Evolutionary conservation across 2,888 invertebrate species (phyloP).

Genomic region (Phortica magna): DNA sequence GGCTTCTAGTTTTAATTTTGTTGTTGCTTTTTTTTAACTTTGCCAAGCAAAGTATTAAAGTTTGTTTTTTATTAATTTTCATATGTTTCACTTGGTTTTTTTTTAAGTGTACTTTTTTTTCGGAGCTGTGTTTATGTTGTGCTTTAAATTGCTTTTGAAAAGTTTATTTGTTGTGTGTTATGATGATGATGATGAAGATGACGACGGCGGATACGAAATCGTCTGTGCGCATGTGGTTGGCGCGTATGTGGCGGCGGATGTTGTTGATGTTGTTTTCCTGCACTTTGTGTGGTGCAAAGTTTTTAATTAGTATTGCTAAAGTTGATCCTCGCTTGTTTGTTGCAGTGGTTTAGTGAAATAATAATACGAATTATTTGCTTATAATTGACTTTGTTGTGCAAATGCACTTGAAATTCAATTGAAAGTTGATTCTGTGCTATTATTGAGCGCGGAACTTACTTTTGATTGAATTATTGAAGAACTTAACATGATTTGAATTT

Average conservation of each 20-base stretch:
- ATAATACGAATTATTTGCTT: not conserved
- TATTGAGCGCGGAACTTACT: not conserved
- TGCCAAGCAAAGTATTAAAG: conserved; percentile 39
- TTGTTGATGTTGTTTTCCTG: not conserved
- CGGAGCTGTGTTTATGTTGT: conserved; percentile 16
- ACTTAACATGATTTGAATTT: too few species aligned
- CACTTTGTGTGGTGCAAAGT: conserved; percentile 20
- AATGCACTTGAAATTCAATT: conserved; percentile 1
- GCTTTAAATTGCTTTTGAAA: not conserved
- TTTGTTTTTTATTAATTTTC: conserved; percentile 22
- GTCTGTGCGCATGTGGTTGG: too few species aligned
- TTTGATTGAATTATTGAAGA: too few species aligned
- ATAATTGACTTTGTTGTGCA: conserved; percentile 9
- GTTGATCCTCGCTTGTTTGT: conserved; percentile 20
- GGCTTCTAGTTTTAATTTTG: conserved; percentile 53
- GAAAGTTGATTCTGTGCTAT: not conserved
- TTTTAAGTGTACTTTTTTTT: conserved; percentile 14
- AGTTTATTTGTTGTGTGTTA: not conserved
- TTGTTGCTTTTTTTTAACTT: not conserved
- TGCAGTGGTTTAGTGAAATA: not conserved
- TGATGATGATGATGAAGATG: not conserved
- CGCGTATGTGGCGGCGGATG: not conserved
- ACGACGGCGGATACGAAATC: not conserved
- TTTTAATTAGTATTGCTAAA: conserved; percentile 56
- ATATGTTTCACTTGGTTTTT: not conserved